phyloP scores from a whole-genome alignment of 2,113 vertebrate species.

The Istiophorus platypterus region DNA sequence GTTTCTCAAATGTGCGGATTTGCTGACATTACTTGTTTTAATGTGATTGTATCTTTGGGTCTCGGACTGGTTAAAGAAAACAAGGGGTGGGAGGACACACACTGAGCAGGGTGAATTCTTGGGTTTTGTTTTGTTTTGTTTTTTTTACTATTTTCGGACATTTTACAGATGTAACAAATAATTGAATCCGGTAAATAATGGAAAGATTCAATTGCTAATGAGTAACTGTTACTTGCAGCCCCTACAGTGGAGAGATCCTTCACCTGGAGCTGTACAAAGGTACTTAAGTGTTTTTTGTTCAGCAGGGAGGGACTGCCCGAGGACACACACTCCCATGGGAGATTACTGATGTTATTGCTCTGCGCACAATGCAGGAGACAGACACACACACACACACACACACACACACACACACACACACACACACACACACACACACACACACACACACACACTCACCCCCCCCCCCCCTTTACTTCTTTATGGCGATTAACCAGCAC shows the following conservation, averaged over 20 bases:
- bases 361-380: slow-evolving; percentile 27
- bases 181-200: not conserved
- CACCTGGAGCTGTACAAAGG: not conserved
- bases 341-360: slow-evolving; percentile 47
- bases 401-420: not conserved
- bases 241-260: not conserved
- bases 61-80: not conserved
- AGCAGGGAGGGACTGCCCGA: slow-evolving; percentile 16
- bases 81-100: not conserved
- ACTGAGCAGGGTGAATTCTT: no score
- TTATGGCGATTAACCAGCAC: slow-evolving; percentile 57
- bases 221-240: not conserved
- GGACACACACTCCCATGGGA: slow-evolving; percentile 28
- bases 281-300: slow-evolving; percentile 36
- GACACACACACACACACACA: slow-evolving; percentile 23
- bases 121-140: no score
- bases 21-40: not conserved
- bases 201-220: not conserved
- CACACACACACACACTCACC: slow-evolving; percentile 3
- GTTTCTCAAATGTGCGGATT: not conserved
- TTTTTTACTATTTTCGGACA: not conserved
- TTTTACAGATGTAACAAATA: not conserved
- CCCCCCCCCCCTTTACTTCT: slow-evolving; percentile 23
- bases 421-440: slow-evolving; percentile 34
- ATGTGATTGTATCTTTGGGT: no score